Base-by-base conservation (phyloP, 2,113 vertebrate genomes). In the Lepus americanus region DNA sequence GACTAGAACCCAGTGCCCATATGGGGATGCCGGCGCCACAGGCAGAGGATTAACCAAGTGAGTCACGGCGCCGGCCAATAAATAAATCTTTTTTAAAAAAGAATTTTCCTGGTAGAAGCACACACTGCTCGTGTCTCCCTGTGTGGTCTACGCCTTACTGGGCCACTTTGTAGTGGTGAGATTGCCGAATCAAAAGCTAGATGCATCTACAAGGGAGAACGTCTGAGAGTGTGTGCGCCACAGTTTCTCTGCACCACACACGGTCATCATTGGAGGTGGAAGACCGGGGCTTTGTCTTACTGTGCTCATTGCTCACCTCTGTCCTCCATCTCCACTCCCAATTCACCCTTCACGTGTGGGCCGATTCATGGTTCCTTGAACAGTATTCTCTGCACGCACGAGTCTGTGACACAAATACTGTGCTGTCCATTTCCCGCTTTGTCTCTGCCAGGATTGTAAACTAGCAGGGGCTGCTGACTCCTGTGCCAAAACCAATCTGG, bases 361-460 rank as follows among this genome's bases (percentile, higher is more conserved):
- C 76, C 90, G 76, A 51, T 61, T 51, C 4, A 27, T 25, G n/a
- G 23, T 55, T 86, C n/a, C 25, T 64, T 59, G 69, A 79, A 59
- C 9, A 14, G 10, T 33, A 70, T 25, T 83, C 19, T 63, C 61
- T 4, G 3, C 20, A 12, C 70, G 6, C 44, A 44, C 44, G 44
- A 44, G 44, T 44, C 44, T 44, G 44, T 44, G 44, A 44, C 44
- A 44, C 5, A 44, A 59, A n/a, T 63, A 49, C 20, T 29, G 29
- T 55, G 36, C 61, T 22, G 25, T 22, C 6, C 72, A 13, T 69
- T 63, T 39, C 49, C 55, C 27, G 7, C 7, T 7, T 73, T 66
- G 86, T 63, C 81, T 36, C 73, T 81, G 78, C 78, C 44, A 85
- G 85, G 86, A 72, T 33, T 10, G 64, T 74, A 93, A 89, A 81